These are phyloP conservation scores for Lepidostoma basale DNA, from an alignment of 1,140 invertebrate species.

Conservation along the genomic window DNA sequence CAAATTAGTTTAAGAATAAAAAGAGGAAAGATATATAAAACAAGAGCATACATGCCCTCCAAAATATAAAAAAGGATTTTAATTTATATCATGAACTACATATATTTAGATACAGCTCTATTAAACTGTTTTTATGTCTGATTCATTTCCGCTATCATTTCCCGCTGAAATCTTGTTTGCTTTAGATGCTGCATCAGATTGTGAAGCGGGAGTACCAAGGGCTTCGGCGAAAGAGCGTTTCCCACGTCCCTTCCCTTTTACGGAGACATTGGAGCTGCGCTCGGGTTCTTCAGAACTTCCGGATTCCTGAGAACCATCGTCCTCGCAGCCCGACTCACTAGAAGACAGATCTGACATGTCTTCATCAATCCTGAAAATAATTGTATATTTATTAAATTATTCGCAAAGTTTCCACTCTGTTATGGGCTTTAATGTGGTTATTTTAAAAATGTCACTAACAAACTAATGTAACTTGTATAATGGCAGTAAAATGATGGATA, in stretches of 20 bases:
- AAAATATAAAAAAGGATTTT: too few species aligned
- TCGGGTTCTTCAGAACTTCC: not conserved
- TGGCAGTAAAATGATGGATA: too few species aligned
- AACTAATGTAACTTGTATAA: too few species aligned
- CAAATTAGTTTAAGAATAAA: too few species aligned
- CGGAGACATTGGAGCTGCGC: not conserved
- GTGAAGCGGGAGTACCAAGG: not conserved
- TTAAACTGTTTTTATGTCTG: slow-evolving; percentile 47
- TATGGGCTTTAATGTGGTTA: too few species aligned
- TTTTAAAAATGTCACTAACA: too few species aligned
- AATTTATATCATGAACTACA: too few species aligned
- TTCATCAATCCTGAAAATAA: slow-evolving; percentile 53
- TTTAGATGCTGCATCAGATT: not conserved
- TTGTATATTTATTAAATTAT: too few species aligned
- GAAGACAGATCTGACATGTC: slow-evolving; percentile 58
- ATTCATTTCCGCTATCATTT: slow-evolving; percentile 59
- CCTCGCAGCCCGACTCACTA: slow-evolving; percentile 56
- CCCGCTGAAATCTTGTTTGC: not conserved
- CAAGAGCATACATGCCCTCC: too few species aligned
- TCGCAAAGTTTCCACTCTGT: too few species aligned
- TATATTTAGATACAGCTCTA: too few species aligned
- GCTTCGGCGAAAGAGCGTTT: not conserved
- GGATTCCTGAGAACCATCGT: slow-evolving; percentile 49
- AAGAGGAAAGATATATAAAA: too few species aligned
- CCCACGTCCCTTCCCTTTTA: slow-evolving; percentile 29